These are phyloP conservation scores for Mamestra configurata DNA, from an alignment of 1,140 invertebrate species.

Conservation along the genomic window DNA sequence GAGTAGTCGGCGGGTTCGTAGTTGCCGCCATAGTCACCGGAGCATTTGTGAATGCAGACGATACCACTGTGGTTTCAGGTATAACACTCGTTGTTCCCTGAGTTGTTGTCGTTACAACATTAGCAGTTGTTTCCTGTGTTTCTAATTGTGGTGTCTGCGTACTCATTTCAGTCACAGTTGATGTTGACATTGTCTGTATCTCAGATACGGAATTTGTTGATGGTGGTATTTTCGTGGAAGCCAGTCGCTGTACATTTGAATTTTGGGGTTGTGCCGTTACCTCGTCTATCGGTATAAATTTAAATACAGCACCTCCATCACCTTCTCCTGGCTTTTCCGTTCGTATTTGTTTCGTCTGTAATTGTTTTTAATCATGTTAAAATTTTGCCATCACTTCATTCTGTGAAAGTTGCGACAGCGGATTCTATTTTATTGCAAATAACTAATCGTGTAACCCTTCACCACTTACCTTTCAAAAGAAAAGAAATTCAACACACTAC, in stretches of 20 bases:
- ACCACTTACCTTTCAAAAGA: conserved; percentile 61
- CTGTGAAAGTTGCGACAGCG: not conserved
- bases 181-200: conserved; percentile 58
- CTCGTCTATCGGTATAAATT: conserved; percentile 87
- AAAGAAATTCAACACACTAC: conserved; percentile 13
- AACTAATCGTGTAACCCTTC: conserved; percentile 42
- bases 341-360: conserved; percentile 87
- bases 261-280: conserved; percentile 75
- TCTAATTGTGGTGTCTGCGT: conserved; percentile 72
- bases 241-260: conserved; percentile 83
- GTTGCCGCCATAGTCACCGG: conserved; percentile 36
- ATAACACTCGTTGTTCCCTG: conserved; percentile 60
- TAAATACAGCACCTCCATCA: conserved; percentile 80
- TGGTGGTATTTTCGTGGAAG: conserved; percentile 71
- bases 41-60: conserved; percentile 54
- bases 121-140: conserved; percentile 63
- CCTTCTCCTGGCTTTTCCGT: conserved; percentile 84
- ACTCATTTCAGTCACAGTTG: conserved; percentile 65
- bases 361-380: conserved; percentile 63
- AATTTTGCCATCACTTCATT: conserved; percentile 31
- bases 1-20: conserved; percentile 55
- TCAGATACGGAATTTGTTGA: conserved; percentile 61
- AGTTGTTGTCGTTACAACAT: conserved; percentile 64
- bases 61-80: conserved; percentile 54
- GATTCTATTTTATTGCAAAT: conserved; percentile 26